These are phyloP conservation scores for Lutjanus campechanus DNA, from an alignment of 2,797 vertebrate genomes.

Conservation along the genomic window DNA sequence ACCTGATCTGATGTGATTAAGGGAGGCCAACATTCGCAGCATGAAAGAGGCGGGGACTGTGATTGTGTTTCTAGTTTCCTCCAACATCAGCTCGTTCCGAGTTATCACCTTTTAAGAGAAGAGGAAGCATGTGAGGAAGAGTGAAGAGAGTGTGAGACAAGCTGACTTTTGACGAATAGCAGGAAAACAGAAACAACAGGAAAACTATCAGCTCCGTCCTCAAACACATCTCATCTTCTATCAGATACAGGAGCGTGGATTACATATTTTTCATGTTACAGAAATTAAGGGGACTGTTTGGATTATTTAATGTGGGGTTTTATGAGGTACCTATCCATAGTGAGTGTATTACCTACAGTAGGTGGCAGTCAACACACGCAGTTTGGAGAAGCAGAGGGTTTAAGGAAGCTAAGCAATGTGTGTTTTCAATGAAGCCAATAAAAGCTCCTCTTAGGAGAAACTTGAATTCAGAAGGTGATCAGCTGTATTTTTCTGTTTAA, in stretches of 20 bases:
- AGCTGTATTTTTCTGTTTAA: too few relatives aligned
- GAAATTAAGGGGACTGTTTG: too few relatives aligned
- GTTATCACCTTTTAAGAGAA: slow-evolving; percentile 91
- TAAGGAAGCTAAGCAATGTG: too few relatives aligned
- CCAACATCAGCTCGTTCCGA: slow-evolving; percentile 97
- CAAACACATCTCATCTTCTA: neutral
- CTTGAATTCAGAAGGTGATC: too few relatives aligned
- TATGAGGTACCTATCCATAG: too few relatives aligned
- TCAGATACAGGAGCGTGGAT: neutral
- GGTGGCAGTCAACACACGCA: too few relatives aligned
- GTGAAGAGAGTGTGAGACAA: neutral
- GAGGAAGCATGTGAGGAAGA: neutral
- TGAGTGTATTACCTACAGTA: too few relatives aligned
- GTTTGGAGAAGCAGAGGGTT: too few relatives aligned
- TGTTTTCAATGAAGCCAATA: too few relatives aligned
- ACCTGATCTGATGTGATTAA: slow-evolving; percentile 91
- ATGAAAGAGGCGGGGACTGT: slow-evolving; percentile 99
- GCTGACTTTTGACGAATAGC: neutral
- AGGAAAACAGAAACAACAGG: neutral
- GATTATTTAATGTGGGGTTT: too few relatives aligned
- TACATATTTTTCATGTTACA: too few relatives aligned
- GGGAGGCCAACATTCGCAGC: slow-evolving; percentile 97
- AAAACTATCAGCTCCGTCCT: neutral
- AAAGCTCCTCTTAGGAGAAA: too few relatives aligned
- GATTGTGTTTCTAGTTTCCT: slow-evolving; percentile 98